Conservation (phyloP, 2,797 vertebrate species). For the Ibycter americanus region DNA sequence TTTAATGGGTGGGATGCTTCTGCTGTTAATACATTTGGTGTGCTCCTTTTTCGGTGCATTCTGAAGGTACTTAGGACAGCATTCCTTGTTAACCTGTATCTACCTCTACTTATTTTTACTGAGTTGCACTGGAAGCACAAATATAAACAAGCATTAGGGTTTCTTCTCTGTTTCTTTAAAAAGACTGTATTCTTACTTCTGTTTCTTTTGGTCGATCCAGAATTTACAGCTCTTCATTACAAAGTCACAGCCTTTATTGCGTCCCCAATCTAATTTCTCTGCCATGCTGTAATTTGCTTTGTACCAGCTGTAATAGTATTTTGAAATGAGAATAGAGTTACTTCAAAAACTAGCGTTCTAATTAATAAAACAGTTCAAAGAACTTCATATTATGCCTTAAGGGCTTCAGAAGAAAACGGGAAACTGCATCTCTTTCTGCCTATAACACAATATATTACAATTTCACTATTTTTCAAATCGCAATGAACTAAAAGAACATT, state of each 20-base stretch:
- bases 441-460: background rate
- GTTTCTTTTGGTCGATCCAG: slow-evolving; percentile 90
- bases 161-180: background rate
- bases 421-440: background rate
- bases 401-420: background rate
- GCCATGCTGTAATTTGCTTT: slow-evolving; percentile 96
- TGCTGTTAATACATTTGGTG: background rate
- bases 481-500: background rate
- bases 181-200: slow-evolving; percentile 78
- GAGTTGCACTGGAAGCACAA: background rate
- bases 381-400: background rate
- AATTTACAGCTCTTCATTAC: slow-evolving; percentile 97
- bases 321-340: background rate
- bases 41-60: background rate
- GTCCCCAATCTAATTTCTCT: slow-evolving; percentile 93
- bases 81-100: background rate
- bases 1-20: background rate
- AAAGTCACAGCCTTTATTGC: slow-evolving; percentile 93
- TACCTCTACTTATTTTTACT: background rate
- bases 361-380: background rate
- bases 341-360: background rate
- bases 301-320: slow-evolving; percentile 87
- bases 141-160: background rate
- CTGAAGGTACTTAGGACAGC: background rate
- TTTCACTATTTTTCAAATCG: background rate